Evolutionary conservation across 2,113 vertebrate species (phyloP), one percentile per base, ranked within the genome.

Genomic region (Pontoporia blainvillei): DNA sequence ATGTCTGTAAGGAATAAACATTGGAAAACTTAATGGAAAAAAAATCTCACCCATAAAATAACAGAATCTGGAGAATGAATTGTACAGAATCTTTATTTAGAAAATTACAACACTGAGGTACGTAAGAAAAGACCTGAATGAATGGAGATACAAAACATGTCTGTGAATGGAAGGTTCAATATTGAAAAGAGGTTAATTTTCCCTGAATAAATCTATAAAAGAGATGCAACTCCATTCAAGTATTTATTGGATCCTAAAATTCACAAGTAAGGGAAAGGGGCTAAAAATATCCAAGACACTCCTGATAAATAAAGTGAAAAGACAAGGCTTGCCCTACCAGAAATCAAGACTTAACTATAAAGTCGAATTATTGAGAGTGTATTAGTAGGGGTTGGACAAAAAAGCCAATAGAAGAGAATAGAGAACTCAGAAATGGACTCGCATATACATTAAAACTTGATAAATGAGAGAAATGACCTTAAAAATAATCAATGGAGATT

Each of bases 161-260:
- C 81, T 29, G 5, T 66, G 57, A 27, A 85, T 82, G 49, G n/a
- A 61, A 81, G 31, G 66, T 46, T 64, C 12, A 29, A 49, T 61
- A 52, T 39, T 83, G 4, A 52, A 83, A 91, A 84, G 20, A 46
- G 9, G 66, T 52, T 2, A 71, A 49, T n/a, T 87, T 7, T 85
- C 57, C 8, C 17, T 13, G 34, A 92, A 64, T 46, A 89, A 72
- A 39, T 89, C 10, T 71, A 78, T 78, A 62, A 62, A 84, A 59
- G 36, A 36, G 86, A 78, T 14, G 61, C 2, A 11, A 49, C 49
- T 81, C 5, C 11, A 52, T 46, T 86, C 23, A 73, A 73, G 64
- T 84, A 39, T 67, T 94, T 83, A 88, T 57, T 78, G 71, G 8
- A 64, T n/a, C 76, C 29, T 78, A 75, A 82, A 75, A 96, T 94